These are phyloP conservation scores for Drosophila simulans DNA, from an alignment of 1,140 invertebrate genomes.

Conservation along the genomic window DNA sequence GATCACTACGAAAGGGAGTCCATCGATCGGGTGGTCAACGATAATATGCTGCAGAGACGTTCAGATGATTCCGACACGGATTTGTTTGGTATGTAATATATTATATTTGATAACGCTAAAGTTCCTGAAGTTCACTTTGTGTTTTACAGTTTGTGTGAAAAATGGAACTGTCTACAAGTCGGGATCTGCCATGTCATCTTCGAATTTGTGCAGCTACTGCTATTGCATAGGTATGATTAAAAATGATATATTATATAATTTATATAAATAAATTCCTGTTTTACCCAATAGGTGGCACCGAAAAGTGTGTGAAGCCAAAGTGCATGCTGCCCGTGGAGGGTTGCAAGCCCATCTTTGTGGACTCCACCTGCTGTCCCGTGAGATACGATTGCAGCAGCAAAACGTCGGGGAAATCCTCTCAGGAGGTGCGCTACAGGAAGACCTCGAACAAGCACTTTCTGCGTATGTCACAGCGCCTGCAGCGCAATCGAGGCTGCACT, in stretches of 20 bases:
- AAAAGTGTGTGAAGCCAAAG: conserved; percentile 92
- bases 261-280: not conserved
- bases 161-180: conserved; percentile 84
- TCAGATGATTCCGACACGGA: conserved; percentile 79
- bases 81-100: conserved; percentile 60
- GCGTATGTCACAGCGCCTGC: conserved; percentile 73
- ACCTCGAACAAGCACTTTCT: conserved; percentile 79
- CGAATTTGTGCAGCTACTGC: conserved; percentile 93
- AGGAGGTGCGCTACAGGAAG: conserved; percentile 71
- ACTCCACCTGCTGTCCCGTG: conserved; percentile 92
- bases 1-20: conserved; percentile 82
- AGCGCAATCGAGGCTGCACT: conserved; percentile 86
- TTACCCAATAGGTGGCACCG: conserved; percentile 85
- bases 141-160: conserved; percentile 73
- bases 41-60: conserved; percentile 77
- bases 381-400: conserved; percentile 91
- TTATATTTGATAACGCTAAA: not conserved
- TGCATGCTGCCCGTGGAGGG: conserved; percentile 92
- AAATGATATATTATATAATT: not conserved
- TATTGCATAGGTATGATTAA: conserved; percentile 89
- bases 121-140: not conserved
- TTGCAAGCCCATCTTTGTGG: conserved; percentile 88
- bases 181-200: conserved; percentile 93
- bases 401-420: conserved; percentile 77
- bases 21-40: conserved; percentile 83